Base-by-base conservation (phyloP, 2,797 vertebrate genomes). In the Catharus ustulatus region DNA sequence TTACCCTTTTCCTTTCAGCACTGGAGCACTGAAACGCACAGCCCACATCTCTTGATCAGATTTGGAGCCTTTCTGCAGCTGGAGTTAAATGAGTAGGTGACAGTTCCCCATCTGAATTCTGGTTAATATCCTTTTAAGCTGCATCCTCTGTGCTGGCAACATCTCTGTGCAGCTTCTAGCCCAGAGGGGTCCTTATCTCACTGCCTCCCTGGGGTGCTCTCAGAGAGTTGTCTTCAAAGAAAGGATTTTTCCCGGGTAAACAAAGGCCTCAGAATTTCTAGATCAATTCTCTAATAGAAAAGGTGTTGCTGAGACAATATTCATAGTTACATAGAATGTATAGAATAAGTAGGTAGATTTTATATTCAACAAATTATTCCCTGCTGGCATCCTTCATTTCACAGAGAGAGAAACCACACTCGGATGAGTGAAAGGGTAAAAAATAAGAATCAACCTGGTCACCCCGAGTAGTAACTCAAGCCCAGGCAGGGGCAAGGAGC, bases 361-460 rank as follows among this genome's bases (percentile, higher is more conserved):
- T 24, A 17, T 7, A 7, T 2, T 5, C 6, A 15, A 36, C 11
- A 49, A 69, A 34, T 43, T 5, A 67, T 36, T 94, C 46, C 67
- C 15, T 11, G 61, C 20, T 38, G 19, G 8, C 18, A 26, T 6
- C 43, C 63, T 54, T 16, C 23, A 24, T 79, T 90, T 91, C 40
- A 26, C 0, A 0, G 6, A 62, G 17, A 38, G 16, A 32, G 34
- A 88, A 36, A 27, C 30, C 2, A 1, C 22, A 15, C 32, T n/a
- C 34, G 4, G 23, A 36, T 1, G 10, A 91, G 23, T 5, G 29
- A 48, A 80, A 48, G 0, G 3, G 4, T 7, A 5, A 59, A 84
- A 77, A 52, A 3, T 15, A 29, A 24, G 54, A 26, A 40, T 2
- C 20, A 54, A 7, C 1, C 15, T 0, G 0, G 34, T 42, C 26